phyloP scores from a whole-genome alignment of 2,888 invertebrate genomes.

The Folsomia candida region DNA sequence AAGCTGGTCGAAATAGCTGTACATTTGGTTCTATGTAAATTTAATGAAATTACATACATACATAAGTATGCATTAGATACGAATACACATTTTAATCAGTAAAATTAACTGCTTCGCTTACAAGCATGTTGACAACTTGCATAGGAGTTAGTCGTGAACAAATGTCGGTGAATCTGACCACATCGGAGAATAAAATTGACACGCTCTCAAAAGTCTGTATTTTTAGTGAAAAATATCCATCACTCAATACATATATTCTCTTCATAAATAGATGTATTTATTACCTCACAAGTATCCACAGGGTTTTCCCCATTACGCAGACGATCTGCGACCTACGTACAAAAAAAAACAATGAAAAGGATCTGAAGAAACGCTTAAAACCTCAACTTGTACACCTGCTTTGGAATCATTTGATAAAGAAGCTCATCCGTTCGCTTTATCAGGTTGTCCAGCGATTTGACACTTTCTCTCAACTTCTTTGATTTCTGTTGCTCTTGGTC shows the following conservation, averaged over 20 bases:
- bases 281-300: constrained; percentile 93
- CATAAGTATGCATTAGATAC: no score
- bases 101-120: no score
- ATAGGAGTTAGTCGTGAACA: constrained; percentile 93
- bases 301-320: constrained; percentile 89
- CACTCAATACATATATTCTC: no score
- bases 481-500: constrained; percentile 97
- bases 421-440: constrained; percentile 93
- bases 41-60: no score
- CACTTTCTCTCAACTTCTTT: constrained; percentile 91
- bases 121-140: constrained; percentile 97
- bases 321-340: constrained; percentile 74
- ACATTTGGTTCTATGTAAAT: no score
- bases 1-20: constrained; percentile 89
- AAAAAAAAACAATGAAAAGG: background rate
- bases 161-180: constrained; percentile 95
- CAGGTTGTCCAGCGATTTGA: constrained; percentile 91
- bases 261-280: no score
- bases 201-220: constrained; percentile 91
- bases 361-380: background rate
- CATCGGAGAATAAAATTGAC: constrained; percentile 93
- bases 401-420: constrained; percentile 98
- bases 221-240: no score
- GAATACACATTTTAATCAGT: no score
- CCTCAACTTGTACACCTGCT: constrained; percentile 67